Conservation (phyloP, 2,888 invertebrate species). For the Cotesia congregata region DNA sequence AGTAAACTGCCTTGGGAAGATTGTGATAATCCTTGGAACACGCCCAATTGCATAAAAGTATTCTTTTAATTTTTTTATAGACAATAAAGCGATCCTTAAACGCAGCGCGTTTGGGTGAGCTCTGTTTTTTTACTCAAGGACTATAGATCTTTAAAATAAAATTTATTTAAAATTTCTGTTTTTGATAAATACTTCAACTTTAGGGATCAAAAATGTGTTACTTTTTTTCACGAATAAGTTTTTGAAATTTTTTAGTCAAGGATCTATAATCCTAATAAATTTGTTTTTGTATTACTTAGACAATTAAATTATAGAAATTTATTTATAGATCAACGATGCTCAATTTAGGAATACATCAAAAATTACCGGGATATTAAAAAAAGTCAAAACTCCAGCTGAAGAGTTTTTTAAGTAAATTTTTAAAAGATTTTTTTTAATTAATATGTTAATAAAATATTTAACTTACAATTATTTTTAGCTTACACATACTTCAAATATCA, state of each 20-base stretch:
- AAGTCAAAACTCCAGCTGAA: constrained; percentile 80
- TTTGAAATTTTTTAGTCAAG: too few relatives aligned
- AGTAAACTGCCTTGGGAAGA: constrained; percentile 82
- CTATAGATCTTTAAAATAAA: too few relatives aligned
- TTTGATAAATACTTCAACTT: too few relatives aligned
- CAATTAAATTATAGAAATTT: background rate
- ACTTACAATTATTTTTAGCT: constrained; percentile 72
- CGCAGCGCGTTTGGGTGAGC: too few relatives aligned
- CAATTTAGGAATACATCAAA: constrained; percentile 61
- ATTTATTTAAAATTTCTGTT: too few relatives aligned
- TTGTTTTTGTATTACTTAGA: too few relatives aligned
- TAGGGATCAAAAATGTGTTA: too few relatives aligned
- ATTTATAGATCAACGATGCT: constrained; percentile 61
- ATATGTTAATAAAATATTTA: constrained; percentile 40
- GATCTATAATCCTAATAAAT: too few relatives aligned
- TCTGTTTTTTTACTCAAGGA: too few relatives aligned
- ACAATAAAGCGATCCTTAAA: background rate
- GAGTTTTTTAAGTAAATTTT: constrained; percentile 84
- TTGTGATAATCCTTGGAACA: constrained; percentile 88
- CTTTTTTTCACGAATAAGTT: too few relatives aligned
- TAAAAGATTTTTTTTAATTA: constrained; percentile 12
- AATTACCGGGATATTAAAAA: constrained; percentile 59
- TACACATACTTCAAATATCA: constrained; percentile 84
- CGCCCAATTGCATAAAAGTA: constrained; percentile 79
- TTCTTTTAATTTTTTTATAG: background rate